Evolutionary conservation across 2,888 invertebrate species (phyloP).

Genomic region (Tillus elongatus): DNA sequence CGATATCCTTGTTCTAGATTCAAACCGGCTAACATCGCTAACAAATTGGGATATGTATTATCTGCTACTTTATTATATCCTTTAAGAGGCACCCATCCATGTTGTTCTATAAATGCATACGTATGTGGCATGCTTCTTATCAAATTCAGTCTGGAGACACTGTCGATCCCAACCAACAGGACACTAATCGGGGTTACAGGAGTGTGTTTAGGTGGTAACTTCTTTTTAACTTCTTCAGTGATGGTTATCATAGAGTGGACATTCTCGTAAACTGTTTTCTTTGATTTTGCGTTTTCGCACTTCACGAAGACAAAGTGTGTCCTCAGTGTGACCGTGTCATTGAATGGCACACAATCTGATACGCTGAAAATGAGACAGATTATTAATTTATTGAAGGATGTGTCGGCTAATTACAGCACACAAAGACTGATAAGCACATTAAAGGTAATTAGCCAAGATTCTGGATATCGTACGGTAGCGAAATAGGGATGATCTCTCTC

Average conservation of each 20-base stretch:
- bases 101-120: constrained; percentile 51
- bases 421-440: too few relatives aligned
- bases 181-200: constrained; percentile 49
- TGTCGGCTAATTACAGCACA: too few relatives aligned
- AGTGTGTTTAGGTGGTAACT: constrained; percentile 18
- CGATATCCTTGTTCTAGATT: constrained; percentile 40
- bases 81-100: constrained; percentile 30
- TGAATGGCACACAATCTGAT: constrained; percentile 44
- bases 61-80: constrained; percentile 62
- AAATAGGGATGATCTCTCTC: too few relatives aligned
- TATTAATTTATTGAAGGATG: too few relatives aligned
- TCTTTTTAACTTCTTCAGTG: constrained; percentile 26
- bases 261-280: constrained; percentile 42
- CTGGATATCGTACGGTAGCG: too few relatives aligned
- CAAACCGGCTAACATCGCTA: constrained; percentile 67
- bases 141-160: constrained; percentile 71
- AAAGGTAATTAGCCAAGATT: too few relatives aligned
- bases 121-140: constrained; percentile 69
- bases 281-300: constrained; percentile 35
- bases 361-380: constrained; percentile 41
- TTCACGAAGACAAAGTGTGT: constrained; percentile 46
- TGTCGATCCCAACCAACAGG: constrained; percentile 74
- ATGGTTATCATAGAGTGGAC: constrained; percentile 44
- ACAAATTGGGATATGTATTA: constrained; percentile 82
- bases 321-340: constrained; percentile 34